Evolutionary conservation across 2,888 invertebrate species (phyloP), one percentile per base, ranked within the genome.

Genomic region (Drosophila atroscutellata): DNA sequence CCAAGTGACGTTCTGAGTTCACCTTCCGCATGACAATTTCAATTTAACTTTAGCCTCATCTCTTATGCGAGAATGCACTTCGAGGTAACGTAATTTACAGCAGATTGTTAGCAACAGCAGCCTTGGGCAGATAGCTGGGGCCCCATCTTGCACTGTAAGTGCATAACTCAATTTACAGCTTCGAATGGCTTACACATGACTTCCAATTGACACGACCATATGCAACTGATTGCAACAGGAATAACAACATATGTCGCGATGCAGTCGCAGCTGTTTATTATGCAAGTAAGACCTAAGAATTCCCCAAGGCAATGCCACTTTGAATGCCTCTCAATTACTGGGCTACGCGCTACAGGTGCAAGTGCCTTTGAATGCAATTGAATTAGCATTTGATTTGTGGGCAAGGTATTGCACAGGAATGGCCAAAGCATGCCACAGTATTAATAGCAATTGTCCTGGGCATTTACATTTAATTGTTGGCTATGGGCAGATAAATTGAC

Each of bases 81-180:
- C 47, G 50, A 18, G 30, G 39, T 47, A 28, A 32, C 26, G 58
- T 64, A 85, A 81, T 82, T 84, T 71, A 63, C 49, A 59, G 69
- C 67, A 65, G 62, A 72, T 70, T 84, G 89, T 80, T 30, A 63
- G 74, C 56, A 61, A 61, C 36, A 68, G 85, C 56, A 70, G 50
- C 64, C 66, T 72, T 63, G 63, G 57, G 54, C 51, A 55, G 36
- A 36, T 24, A 37, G n/a, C 55, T n/a, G 20, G 39, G 26, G 18
- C 45, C 15, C 3, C 57, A 34, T 67, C 56, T 39, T 26, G 57
- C 65, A 65, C 49, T 62, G 63, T 37, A 34, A 72, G 69, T 70
- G 89, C 79, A 81, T 75, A 81, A 83, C 89, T 81, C 90, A 89
- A 86, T 89, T 86, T 90, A 70, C 83, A 75, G 61, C 30, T 20